These are phyloP conservation scores for Eupithecia subumbrata DNA, from an alignment of 2,888 invertebrate genomes.

Conservation along the genomic window DNA sequence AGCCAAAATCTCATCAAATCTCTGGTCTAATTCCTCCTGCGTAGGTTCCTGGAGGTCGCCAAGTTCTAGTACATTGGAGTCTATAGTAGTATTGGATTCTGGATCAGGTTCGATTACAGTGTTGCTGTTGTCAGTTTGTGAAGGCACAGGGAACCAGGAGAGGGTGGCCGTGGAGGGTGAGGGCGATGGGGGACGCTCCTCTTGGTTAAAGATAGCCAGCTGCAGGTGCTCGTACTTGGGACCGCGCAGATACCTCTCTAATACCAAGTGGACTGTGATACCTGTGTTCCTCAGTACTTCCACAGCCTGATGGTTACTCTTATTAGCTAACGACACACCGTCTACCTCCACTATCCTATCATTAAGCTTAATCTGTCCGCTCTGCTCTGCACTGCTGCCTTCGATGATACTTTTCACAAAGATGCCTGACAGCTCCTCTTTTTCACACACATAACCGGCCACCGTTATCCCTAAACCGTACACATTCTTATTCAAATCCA, in stretches of 20 bases:
- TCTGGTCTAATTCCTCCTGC: constrained; percentile 77
- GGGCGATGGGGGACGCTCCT: constrained; percentile 83
- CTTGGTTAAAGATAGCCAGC: constrained; percentile 89
- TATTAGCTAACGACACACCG: constrained; percentile 93
- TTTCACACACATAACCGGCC: constrained; percentile 98
- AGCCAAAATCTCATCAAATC: constrained; percentile 84
- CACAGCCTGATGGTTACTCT: constrained; percentile 98
- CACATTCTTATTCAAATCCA: constrained; percentile 95
- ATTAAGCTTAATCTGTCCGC: constrained; percentile 95
- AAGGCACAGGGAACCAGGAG: constrained; percentile 92
- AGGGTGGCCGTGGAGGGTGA: constrained; percentile 92
- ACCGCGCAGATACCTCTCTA: constrained; percentile 96
- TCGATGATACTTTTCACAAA: constrained; percentile 99
- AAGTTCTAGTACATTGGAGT: constrained; percentile 87
- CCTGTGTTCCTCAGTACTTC: constrained; percentile 97
- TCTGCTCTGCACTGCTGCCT: constrained; percentile 97
- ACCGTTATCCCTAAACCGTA: constrained; percentile 97
- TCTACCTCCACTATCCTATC: constrained; percentile 99
- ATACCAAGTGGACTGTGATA: constrained; percentile 92
- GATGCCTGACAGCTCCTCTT: constrained; percentile 99
- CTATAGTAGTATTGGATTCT: constrained; percentile 92
- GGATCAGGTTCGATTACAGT: constrained; percentile 89
- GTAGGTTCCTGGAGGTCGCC: constrained; percentile 79
- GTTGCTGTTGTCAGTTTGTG: constrained; percentile 84
- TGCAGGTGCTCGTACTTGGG: constrained; percentile 96